These are phyloP conservation scores for Corydoras maculifer DNA, from an alignment of 2,113 vertebrate genomes.

Conservation along the genomic window DNA sequence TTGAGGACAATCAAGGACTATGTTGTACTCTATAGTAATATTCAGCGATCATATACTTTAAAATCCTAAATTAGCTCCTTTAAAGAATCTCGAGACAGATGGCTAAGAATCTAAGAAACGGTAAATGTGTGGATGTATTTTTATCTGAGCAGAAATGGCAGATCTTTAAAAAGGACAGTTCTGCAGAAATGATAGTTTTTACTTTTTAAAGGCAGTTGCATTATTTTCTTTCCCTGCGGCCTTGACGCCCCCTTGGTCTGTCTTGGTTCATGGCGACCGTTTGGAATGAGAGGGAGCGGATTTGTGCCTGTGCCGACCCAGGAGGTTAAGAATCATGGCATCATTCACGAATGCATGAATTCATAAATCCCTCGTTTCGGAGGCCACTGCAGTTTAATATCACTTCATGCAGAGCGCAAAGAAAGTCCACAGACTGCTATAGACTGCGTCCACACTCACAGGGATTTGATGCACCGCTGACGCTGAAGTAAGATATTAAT, in stretches of 20 bases:
- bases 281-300: neutral
- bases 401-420: neutral
- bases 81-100: no score
- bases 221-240: slow-evolving; percentile 1
- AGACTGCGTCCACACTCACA: neutral
- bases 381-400: neutral
- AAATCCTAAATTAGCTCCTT: no score
- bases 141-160: no score
- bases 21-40: no score
- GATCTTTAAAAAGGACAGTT: neutral
- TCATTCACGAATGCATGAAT: slow-evolving; percentile 20
- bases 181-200: neutral
- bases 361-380: slow-evolving; percentile 17
- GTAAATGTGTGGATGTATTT: no score
- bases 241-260: slow-evolving; percentile 3
- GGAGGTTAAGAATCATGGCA: neutral
- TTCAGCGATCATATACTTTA: no score
- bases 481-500: neutral
- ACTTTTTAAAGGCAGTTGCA: neutral
- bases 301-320: neutral
- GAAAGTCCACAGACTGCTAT: neutral
- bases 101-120: no score
- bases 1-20: no score
- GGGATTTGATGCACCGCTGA: neutral
- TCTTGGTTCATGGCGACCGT: slow-evolving; percentile 30